A percentile compares a stretch with the other conserved stretches of the same genome.
Evolutionary conservation across 2,888 invertebrate genomes (phyloP).

Genomic region (Taphrorychus bicolor): DNA sequence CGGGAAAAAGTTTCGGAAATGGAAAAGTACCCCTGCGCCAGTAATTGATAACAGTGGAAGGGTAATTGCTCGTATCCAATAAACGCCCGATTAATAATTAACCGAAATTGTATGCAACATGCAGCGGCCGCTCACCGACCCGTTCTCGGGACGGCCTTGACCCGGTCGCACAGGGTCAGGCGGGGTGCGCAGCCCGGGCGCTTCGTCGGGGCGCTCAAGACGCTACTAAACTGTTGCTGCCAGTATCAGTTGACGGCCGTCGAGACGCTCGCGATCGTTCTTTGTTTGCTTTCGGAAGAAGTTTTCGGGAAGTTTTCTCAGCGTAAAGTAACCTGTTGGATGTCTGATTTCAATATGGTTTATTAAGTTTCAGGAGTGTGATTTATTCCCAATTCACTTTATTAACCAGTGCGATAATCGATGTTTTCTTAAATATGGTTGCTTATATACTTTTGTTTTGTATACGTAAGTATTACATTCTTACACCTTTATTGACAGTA

Average conservation of each 20-base stretch:
- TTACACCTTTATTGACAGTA: no score
- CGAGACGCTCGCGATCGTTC: not conserved
- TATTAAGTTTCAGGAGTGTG: no score
- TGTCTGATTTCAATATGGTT: no score
- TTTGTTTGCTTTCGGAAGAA: not conserved
- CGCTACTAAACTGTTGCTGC: conserved; percentile 55
- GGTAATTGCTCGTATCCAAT: not conserved
- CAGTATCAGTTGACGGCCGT: not conserved
- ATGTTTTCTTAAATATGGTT: no score
- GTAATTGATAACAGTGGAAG: not conserved
- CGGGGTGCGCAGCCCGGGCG: conserved; percentile 58
- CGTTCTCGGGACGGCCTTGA: conserved; percentile 57
- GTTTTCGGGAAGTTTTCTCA: not conserved
- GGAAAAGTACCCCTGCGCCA: not conserved
- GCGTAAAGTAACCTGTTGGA: not conserved
- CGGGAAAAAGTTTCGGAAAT: conserved; percentile 1
- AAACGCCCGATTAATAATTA: not conserved
- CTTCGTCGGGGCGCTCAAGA: conserved; percentile 50
- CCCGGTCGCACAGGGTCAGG: conserved; percentile 54
- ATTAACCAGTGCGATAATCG: no score
- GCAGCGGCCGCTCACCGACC: conserved; percentile 51
- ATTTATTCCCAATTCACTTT: no score
- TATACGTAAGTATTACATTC: no score
- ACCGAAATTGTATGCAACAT: conserved; percentile 47
- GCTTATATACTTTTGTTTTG: no score